Percentiles rank a stretch among this genome's conserved stretches.
phyloP scores from a whole-genome alignment of 2,113 vertebrate genomes.

The Mellivora capensis region DNA sequence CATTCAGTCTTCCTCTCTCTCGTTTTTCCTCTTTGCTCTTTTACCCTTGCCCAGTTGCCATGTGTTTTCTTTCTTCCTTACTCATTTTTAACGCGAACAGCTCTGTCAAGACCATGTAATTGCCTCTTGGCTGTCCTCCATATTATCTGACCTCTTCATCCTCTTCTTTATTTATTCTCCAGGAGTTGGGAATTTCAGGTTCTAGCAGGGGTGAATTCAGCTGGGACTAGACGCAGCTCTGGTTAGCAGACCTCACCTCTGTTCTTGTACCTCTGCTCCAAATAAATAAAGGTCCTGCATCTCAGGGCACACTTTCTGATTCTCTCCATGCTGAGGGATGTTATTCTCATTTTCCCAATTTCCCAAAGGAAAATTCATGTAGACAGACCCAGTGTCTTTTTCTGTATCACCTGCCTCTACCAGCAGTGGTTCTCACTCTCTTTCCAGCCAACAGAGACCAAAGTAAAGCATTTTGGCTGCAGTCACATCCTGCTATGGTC shows the following conservation, averaged over 20 bases:
- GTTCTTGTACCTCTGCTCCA: background rate
- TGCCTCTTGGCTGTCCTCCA: background rate
- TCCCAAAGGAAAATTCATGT: background rate
- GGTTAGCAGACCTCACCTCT: background rate
- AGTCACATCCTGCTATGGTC: background rate
- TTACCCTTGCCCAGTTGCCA: background rate
- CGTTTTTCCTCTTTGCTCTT: background rate
- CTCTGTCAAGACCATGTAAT: background rate
- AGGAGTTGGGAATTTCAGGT: background rate
- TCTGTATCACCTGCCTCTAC: background rate
- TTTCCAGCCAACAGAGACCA: background rate
- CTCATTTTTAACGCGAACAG: background rate
- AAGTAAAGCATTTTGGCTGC: background rate
- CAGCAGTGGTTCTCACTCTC: background rate
- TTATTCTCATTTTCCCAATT: background rate
- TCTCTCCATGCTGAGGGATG: background rate
- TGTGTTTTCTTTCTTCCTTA: background rate
- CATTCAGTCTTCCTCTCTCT: background rate
- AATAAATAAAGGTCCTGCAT: background rate
- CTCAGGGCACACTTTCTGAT: background rate
- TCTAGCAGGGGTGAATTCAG: background rate
- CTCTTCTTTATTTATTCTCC: background rate
- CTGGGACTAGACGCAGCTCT: background rate
- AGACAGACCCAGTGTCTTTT: background rate
- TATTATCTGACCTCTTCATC: background rate